Base-by-base conservation (phyloP, 2,888 invertebrate species). In the Kryphioiulus occultus region DNA sequence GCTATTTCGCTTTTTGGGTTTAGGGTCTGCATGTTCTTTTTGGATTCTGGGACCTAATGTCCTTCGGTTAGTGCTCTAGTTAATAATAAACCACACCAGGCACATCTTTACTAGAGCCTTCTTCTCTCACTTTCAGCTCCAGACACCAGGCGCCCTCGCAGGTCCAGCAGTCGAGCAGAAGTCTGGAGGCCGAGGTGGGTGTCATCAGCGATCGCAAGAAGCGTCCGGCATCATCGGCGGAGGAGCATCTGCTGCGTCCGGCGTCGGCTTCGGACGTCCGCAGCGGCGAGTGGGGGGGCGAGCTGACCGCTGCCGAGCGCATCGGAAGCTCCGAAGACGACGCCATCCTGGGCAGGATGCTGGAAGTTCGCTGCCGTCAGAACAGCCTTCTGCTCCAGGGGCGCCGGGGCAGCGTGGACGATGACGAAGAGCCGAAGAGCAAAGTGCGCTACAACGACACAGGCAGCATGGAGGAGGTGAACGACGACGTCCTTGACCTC, bases 391-490 rank as follows among this genome's bases (percentile, higher is more conserved):
- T 88, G 42, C 89, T 89, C 30, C 89, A 89, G 32, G 88, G 89
- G 84, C 88, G 89, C 32, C 87, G 88, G 3, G 88, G 88, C 22
- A 89, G 88, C 86, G 86, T 86, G 15, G 90, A 90, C 39, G 90
- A 90, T 59, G 90, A 89, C 89, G 90, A 85, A 90, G 91, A 88
- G 90, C 91, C 88, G 88, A 90, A 85, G 87, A 90, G 90, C 86
- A 91, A 91, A 90, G 92, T 93, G 26, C 90, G 92, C 26, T 93
- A 93, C 90, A 92, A 93, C 90, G 93, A 93, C 90, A 92, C 92
- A n/a, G 93, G 93, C 22, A 93, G 93, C 89, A 90, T 93, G 59
- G 93, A 93, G 90, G 92, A 93, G 89, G 90, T 92, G 68, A 91
- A 92, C 89, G 92, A 92, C 68, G 90, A 90, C 68, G 90, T 89